These are phyloP conservation scores for Rutilus rutilus DNA, from an alignment of 2,113 vertebrate species.

Conservation along the genomic window DNA sequence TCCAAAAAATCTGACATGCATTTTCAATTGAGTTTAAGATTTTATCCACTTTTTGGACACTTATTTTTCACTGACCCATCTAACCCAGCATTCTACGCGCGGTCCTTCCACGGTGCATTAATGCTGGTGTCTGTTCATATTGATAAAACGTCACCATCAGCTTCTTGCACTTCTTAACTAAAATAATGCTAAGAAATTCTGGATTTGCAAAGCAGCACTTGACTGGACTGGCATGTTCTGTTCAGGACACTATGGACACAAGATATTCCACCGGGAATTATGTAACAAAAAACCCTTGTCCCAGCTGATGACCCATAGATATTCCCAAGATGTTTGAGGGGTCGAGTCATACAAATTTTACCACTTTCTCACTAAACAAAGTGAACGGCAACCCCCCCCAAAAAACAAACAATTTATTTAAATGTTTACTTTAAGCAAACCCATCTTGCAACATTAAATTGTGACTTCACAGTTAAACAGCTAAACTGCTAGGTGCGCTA, in stretches of 20 bases:
- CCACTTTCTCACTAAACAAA: slow-evolving; percentile 19
- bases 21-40: not conserved
- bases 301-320: slow-evolving; percentile 54
- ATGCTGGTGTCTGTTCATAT: not conserved
- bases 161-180: slow-evolving; percentile 59
- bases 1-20: not conserved
- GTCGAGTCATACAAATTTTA: slow-evolving; percentile 48
- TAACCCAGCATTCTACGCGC: not conserved
- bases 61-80: not conserved
- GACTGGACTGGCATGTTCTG: slow-evolving; percentile 55
- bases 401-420: too few species aligned
- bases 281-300: slow-evolving; percentile 56
- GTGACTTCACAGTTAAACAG: slow-evolving; percentile 56
- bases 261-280: slow-evolving; percentile 63
- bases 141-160: slow-evolving; percentile 38
- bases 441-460: not conserved
- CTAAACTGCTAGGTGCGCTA: slow-evolving; percentile 66
- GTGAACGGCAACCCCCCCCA: too few species aligned
- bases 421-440: not conserved
- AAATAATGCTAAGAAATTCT: slow-evolving; percentile 60
- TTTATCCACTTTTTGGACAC: not conserved
- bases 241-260: slow-evolving; percentile 53
- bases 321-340: slow-evolving; percentile 55
- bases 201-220: slow-evolving; percentile 66
- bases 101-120: not conserved